Conservation (phyloP, 2,797 vertebrate species). For the Schizothorax lantsangensis region DNA sequence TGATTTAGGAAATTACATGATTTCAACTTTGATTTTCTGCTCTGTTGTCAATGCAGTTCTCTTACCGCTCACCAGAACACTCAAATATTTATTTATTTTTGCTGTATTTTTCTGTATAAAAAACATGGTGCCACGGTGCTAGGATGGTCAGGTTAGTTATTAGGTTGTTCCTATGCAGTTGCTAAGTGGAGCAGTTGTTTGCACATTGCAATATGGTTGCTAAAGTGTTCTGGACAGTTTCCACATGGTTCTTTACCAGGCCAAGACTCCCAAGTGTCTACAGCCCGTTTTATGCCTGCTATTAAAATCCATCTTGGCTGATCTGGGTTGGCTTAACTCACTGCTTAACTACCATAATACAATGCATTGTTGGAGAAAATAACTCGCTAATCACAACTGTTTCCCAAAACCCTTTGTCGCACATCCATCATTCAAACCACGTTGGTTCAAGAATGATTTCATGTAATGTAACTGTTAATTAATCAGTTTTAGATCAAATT, state of each 20-base stretch:
- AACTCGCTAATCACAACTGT: not conserved
- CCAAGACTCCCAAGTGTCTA: not conserved
- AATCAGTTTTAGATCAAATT: not conserved
- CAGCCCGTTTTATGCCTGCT: not conserved
- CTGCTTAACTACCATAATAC: not conserved
- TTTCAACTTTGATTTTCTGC: conserved; percentile 14
- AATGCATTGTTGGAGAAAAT: not conserved
- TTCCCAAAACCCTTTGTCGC: not conserved
- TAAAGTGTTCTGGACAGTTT: not conserved
- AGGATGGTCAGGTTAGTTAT: not conserved
- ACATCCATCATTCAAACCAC: not conserved
- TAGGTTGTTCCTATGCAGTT: not conserved
- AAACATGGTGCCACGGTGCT: not conserved
- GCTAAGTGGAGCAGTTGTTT: not conserved
- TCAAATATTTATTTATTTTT: not conserved
- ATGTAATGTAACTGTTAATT: not conserved
- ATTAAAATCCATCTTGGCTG: not conserved
- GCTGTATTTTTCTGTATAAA: not conserved
- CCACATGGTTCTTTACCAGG: not conserved
- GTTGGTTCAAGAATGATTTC: not conserved
- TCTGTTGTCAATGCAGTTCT: not conserved
- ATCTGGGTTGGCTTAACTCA: not conserved
- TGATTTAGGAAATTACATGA: conserved; percentile 18
- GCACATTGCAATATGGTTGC: not conserved
- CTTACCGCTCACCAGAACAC: not conserved